Percentiles rank a stretch among this genome's conserved stretches.
phyloP scores from a whole-genome alignment of 2,797 vertebrate genomes.

The Glossophaga mutica region DNA sequence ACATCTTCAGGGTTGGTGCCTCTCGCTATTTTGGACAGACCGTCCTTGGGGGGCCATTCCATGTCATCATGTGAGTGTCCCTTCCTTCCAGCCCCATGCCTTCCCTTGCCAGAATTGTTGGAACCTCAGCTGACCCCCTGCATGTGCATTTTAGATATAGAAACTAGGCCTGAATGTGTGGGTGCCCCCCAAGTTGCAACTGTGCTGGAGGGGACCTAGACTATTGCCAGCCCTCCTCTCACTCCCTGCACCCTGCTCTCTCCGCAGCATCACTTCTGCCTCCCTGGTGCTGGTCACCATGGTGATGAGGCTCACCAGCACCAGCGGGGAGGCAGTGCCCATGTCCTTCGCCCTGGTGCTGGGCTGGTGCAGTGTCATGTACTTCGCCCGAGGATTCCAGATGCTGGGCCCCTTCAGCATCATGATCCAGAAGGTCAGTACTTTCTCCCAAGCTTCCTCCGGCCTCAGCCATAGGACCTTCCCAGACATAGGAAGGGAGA shows the following conservation, averaged over 20 bases:
- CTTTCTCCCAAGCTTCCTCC: neutral
- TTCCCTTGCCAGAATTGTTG: neutral
- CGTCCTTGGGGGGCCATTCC: conserved; percentile 94
- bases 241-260: neutral
- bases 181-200: neutral
- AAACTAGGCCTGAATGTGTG: neutral
- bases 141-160: neutral
- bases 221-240: neutral
- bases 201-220: neutral
- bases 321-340: conserved; percentile 87
- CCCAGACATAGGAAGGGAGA: neutral
- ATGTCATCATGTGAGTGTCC: conserved; percentile 91
- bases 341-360: conserved; percentile 93
- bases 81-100: neutral
- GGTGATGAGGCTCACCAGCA: conserved; percentile 88
- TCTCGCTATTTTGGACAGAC: conserved; percentile 96
- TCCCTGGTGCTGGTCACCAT: conserved; percentile 91
- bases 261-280: conserved; percentile 89
- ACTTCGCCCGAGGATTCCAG: conserved; percentile 95
- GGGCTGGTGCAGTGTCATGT: conserved; percentile 96
- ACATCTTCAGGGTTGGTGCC: conserved; percentile 92
- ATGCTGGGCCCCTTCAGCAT: conserved; percentile 98
- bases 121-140: neutral
- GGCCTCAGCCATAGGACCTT: neutral
- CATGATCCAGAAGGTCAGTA: conserved; percentile 96